Evolutionary conservation across 2,113 vertebrate genomes (phyloP).

Genomic region (Mixornis gularis): DNA sequence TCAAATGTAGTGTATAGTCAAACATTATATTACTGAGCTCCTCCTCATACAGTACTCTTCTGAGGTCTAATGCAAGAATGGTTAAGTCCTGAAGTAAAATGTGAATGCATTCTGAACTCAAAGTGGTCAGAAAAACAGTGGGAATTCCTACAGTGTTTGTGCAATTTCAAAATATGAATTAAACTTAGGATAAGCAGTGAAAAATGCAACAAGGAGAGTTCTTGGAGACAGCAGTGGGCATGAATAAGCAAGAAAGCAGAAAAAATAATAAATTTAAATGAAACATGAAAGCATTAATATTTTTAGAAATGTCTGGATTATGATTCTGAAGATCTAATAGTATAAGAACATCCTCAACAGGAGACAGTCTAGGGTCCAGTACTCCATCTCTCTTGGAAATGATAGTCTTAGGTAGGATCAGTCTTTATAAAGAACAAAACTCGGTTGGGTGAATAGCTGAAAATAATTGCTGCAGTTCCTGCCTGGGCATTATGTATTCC

Average conservation of each 20-base stretch:
- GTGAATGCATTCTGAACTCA: not conserved
- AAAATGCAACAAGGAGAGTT: not conserved
- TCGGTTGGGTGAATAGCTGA: accelerated
- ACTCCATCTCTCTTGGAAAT: not conserved
- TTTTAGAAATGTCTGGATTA: not conserved
- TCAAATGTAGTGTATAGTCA: not conserved
- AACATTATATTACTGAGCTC: not conserved
- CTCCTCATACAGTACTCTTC: accelerated
- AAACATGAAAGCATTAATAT: not conserved
- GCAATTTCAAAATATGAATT: not conserved
- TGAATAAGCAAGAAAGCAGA: not conserved
- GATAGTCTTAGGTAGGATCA: accelerated
- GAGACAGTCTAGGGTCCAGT: not conserved
- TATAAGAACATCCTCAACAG: not conserved
- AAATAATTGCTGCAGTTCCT: not conserved
- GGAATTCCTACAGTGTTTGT: not conserved
- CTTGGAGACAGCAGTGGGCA: not conserved
- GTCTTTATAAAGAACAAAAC: not conserved
- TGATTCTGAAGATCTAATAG: not conserved
- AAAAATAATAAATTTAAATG: not conserved
- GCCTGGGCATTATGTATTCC: not conserved
- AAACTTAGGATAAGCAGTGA: not conserved
- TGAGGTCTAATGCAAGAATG: not conserved
- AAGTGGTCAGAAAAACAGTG: not conserved
- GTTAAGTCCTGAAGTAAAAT: not conserved